Conservation (phyloP, 2,888 invertebrate species). For the Allophyes oxyacanthae region DNA sequence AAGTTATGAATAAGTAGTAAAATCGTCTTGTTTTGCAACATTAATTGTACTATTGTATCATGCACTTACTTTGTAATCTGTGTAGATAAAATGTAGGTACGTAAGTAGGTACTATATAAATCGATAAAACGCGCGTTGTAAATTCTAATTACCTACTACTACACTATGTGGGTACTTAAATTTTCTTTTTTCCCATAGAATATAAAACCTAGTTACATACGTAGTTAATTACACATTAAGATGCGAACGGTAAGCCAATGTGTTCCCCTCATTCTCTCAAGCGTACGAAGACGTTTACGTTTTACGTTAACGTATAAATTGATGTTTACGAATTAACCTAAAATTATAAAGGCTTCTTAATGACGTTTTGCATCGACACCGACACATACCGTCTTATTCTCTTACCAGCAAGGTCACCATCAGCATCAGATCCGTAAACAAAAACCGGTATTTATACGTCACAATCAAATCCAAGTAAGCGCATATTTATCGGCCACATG, state of each 20-base stretch:
- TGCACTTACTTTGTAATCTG: constrained; percentile 27
- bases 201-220: constrained; percentile 28
- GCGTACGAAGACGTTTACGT: constrained; percentile 31
- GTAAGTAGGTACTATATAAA: constrained; percentile 20
- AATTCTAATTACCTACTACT: constrained; percentile 31
- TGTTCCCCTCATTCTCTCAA: constrained; percentile 31
- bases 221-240: constrained; percentile 49
- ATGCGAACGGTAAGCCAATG: constrained; percentile 38
- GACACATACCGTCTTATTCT: constrained; percentile 59
- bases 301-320: constrained; percentile 12
- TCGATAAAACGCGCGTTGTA: constrained; percentile 21
- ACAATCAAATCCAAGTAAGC: constrained; percentile 77
- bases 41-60: constrained; percentile 22
- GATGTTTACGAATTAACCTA: constrained; percentile 19
- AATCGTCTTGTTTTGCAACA: constrained; percentile 22
- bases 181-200: constrained; percentile 39
- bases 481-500: constrained; percentile 69
- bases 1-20: constrained; percentile 18
- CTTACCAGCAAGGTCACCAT: constrained; percentile 81
- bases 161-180: constrained; percentile 11
- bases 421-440: constrained; percentile 78
- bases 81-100: constrained; percentile 32
- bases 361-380: constrained; percentile 45
- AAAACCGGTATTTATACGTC: constrained; percentile 80
- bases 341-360: constrained; percentile 36